Evolutionary conservation across 2,113 vertebrate genomes (phyloP), one percentile per base, ranked within the genome.

Genomic region (Speoplatyrhinus poulsoni): DNA sequence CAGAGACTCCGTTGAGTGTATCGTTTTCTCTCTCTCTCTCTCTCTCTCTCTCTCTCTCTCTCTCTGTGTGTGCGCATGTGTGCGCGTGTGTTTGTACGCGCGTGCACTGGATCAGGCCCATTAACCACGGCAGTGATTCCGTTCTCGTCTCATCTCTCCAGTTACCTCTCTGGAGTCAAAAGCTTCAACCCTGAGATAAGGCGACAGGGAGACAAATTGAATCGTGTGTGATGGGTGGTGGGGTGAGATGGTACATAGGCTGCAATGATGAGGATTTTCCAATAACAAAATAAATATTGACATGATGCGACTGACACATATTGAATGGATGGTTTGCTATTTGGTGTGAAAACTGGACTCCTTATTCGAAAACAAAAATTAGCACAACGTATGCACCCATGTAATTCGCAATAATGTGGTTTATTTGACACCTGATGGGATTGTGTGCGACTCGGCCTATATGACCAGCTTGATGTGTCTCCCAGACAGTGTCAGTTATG

Each of bases 121-220:
- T 93, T 93, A 91, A 88, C 80, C 90, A 71, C 67, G 13, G 76
- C 83, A 78, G 81, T 82, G 85, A 83, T 88, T 84, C 84, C 73
- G 61, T 68, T 80, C 85, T 84, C 75, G 75, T 85, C 85, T 84
- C 89, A 72, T 89, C 85, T 85, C 86, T 85, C 74, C 82, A 78
- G 82, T 87, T 87, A 85, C 82, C 76, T 85, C 82, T 86, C 75
- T 77, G 61, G 78, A 90, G 87, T 86, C 77, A 73, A 73, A 82
- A 86, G 82, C 79, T 84, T 82, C 81, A 81, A 88, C 85, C 85
- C 86, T 74, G 80, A 75, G 73, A 87, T 81, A 87, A 85, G 62
- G 78, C 64, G 76, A 84, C 79, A 84, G 85, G 80, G 69, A 85
- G 80, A 87, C 83, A 84, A 82, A 88, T 75, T 87, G 70, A 89